Conservation (phyloP, 1,140 invertebrate species). For the Hestina assimilis region DNA sequence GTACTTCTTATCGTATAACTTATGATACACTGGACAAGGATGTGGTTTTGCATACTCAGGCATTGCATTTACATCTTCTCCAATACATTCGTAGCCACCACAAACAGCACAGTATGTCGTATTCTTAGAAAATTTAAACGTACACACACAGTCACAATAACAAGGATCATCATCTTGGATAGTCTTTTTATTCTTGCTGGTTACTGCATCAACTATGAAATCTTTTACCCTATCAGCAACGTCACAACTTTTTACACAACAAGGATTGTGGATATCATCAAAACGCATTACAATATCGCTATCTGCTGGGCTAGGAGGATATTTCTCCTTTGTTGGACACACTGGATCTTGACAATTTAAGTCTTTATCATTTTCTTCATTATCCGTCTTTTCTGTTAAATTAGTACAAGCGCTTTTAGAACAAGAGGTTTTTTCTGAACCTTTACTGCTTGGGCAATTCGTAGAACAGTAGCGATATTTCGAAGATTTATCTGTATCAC, state of each 20-base stretch:
- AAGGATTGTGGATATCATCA: constrained; percentile 57
- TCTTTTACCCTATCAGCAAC: constrained; percentile 60
- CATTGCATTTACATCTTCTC: constrained; percentile 52
- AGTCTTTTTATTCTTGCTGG: constrained; percentile 37
- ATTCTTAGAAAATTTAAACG: constrained; percentile 58
- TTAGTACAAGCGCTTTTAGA: constrained; percentile 54
- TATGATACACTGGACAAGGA: constrained; percentile 70
- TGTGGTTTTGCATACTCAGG: constrained; percentile 58
- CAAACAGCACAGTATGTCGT: constrained; percentile 68
- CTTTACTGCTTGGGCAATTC: constrained; percentile 51
- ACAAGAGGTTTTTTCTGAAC: constrained; percentile 46
- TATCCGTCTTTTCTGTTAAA: constrained; percentile 22
- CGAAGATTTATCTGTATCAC: constrained; percentile 31
- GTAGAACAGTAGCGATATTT: constrained; percentile 53
- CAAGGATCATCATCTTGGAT: constrained; percentile 44
- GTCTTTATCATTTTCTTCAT: constrained; percentile 21
- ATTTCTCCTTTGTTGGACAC: constrained; percentile 33
- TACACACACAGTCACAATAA: constrained; percentile 64
- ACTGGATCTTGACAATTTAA: constrained; percentile 36
- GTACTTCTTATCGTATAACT: constrained; percentile 62
- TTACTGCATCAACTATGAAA: constrained; percentile 52
- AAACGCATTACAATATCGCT: constrained; percentile 56
- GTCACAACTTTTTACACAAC: constrained; percentile 59
- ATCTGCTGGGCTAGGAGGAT: constrained; percentile 55
- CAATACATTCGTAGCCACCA: constrained; percentile 65